Evolutionary conservation across 2,797 vertebrate species (phyloP).

Genomic region (Orientallactaga sibirica): DNA sequence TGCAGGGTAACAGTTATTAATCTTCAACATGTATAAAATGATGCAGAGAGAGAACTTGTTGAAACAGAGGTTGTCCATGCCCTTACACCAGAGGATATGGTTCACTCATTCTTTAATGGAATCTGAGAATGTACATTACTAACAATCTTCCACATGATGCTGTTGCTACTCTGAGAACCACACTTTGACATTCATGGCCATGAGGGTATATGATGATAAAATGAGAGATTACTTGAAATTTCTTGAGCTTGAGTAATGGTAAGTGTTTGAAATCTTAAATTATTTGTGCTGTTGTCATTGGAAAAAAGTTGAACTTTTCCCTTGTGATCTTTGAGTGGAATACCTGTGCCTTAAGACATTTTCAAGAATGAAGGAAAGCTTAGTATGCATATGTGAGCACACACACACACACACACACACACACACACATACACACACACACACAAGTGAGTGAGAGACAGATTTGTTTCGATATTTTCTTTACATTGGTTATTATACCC

Average conservation of each 20-base stretch:
- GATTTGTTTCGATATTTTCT: too few relatives aligned
- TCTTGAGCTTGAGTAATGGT: background rate
- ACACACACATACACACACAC: too few relatives aligned
- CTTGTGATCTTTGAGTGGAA: slow-evolving; percentile 5
- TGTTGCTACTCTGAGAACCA: background rate
- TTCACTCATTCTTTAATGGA: background rate
- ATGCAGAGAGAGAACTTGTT: background rate
- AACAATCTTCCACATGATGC: background rate
- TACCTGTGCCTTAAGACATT: background rate
- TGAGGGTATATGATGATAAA: background rate
- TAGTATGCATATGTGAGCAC: too few relatives aligned
- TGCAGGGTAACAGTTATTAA: background rate
- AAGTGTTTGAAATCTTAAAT: background rate
- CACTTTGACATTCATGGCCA: background rate
- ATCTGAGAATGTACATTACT: background rate
- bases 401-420: too few relatives aligned
- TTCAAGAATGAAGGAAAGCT: slow-evolving; percentile 16
- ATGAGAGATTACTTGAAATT: background rate
- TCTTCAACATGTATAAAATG: background rate
- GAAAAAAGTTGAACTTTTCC: slow-evolving; percentile 33
- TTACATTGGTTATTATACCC: too few relatives aligned
- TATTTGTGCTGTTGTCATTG: slow-evolving; percentile 1
- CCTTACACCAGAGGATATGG: background rate
- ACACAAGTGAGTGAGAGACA: too few relatives aligned
- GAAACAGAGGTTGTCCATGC: background rate